Evolutionary conservation across 92 coral and sea anemone species (phyloP).

Genomic region (Palythoa caribaeorum): DNA sequence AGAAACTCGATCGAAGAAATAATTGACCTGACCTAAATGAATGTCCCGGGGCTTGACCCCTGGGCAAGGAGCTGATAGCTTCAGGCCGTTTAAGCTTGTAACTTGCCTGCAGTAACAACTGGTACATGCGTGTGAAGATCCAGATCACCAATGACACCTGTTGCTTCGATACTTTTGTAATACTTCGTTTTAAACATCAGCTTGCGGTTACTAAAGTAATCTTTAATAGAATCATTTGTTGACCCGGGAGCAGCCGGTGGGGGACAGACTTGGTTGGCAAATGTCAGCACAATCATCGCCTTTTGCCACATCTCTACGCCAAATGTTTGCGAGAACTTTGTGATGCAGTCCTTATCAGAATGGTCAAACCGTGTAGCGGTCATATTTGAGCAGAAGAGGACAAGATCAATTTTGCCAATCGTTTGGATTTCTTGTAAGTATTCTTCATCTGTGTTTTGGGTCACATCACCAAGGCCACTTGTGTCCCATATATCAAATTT

Average conservation of each 20-base stretch:
- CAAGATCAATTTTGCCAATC: neutral
- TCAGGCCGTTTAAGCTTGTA: neutral
- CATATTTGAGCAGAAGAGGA: conserved; percentile 13
- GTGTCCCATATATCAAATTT: conserved; percentile 1
- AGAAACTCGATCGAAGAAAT: neutral
- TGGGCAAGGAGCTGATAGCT: no score
- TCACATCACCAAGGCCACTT: conserved; percentile 6
- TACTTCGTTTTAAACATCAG: neutral
- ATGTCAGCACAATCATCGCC: conserved; percentile 2
- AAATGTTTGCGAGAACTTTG: neutral
- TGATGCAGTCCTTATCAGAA: neutral
- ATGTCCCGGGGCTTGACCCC: no score
- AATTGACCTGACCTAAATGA: no score
- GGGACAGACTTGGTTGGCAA: neutral
- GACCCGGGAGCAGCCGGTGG: neutral
- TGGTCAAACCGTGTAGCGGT: conserved; percentile 22
- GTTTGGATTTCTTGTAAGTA: neutral
- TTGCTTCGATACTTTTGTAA: neutral
- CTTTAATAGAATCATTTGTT: neutral
- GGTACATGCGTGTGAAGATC: neutral
- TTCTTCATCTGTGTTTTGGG: neutral
- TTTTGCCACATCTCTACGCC: conserved; percentile 20
- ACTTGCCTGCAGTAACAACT: neutral
- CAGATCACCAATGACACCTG: neutral
- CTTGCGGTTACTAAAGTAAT: neutral